Conservation (phyloP, 2,888 invertebrate genomes). For the Apodemia hepburni region DNA sequence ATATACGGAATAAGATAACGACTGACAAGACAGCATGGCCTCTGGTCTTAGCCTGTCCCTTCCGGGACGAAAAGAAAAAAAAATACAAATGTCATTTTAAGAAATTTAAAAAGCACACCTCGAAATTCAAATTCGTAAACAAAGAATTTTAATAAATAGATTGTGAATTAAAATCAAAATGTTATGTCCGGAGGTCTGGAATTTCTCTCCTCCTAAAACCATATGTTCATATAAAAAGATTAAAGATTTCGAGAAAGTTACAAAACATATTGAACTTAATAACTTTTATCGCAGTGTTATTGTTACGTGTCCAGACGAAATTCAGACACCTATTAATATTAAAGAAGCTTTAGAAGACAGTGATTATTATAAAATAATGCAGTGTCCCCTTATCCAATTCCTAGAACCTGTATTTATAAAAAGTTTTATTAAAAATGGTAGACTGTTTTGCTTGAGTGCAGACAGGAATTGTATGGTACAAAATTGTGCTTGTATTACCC, state of each 20-base stretch:
- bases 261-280: slow-evolving; percentile 47
- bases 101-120: background rate
- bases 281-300: slow-evolving; percentile 61
- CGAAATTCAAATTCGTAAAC: background rate
- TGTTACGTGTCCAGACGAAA: slow-evolving; percentile 62
- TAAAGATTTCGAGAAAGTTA: slow-evolving; percentile 39
- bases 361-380: slow-evolving; percentile 54
- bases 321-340: slow-evolving; percentile 45
- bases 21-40: too few relatives aligned
- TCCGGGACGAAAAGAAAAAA: too few relatives aligned
- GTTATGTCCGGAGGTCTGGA: slow-evolving; percentile 63
- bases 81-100: too few relatives aligned
- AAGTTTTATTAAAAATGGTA: slow-evolving; percentile 58
- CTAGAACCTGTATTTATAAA: slow-evolving; percentile 54
- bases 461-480: slow-evolving; percentile 55
- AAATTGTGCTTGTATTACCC: slow-evolving; percentile 58
- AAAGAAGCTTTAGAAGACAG: slow-evolving; percentile 54
- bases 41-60: too few relatives aligned
- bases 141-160: background rate
- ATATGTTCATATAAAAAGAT: slow-evolving; percentile 41
- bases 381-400: slow-evolving; percentile 52
- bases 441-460: slow-evolving; percentile 50
- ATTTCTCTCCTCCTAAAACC: slow-evolving; percentile 61
- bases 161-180: slow-evolving; percentile 34
- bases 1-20: too few relatives aligned